Conservation (phyloP, 2,113 vertebrate genomes). For the Falco punctatus region DNA sequence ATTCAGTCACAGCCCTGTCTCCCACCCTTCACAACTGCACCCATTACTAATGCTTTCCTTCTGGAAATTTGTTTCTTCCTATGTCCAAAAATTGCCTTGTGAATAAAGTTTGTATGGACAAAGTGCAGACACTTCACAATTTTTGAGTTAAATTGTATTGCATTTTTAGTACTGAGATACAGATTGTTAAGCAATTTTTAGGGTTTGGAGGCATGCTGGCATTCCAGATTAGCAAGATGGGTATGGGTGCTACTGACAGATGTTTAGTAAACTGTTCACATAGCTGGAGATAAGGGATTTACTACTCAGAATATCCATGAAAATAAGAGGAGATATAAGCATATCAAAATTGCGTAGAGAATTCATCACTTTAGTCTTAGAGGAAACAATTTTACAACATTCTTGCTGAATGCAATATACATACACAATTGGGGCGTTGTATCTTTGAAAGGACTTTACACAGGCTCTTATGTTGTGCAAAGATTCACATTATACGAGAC, state of each 20-base stretch:
- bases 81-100: not conserved
- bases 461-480: not conserved
- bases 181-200: not conserved
- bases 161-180: not conserved
- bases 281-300: constrained; percentile 38
- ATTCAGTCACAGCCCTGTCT: not conserved
- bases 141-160: not conserved
- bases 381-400: not conserved
- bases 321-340: constrained; percentile 11
- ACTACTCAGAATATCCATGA: not conserved
- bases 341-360: not conserved
- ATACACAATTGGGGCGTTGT: not conserved
- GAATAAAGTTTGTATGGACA: not conserved
- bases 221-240: constrained; percentile 34
- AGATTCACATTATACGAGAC: not conserved
- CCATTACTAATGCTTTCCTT: constrained; percentile 9
- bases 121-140: not conserved
- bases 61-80: constrained; percentile 23
- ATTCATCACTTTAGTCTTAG: not conserved
- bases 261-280: constrained; percentile 53
- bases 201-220: constrained; percentile 12
- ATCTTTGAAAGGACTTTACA: not conserved
- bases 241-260: constrained; percentile 15
- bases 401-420: not conserved
- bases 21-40: not conserved